These are phyloP conservation scores for Mus musculus DNA, from an alignment of 2,113 vertebrate genomes.

Conservation along the genomic window DNA sequence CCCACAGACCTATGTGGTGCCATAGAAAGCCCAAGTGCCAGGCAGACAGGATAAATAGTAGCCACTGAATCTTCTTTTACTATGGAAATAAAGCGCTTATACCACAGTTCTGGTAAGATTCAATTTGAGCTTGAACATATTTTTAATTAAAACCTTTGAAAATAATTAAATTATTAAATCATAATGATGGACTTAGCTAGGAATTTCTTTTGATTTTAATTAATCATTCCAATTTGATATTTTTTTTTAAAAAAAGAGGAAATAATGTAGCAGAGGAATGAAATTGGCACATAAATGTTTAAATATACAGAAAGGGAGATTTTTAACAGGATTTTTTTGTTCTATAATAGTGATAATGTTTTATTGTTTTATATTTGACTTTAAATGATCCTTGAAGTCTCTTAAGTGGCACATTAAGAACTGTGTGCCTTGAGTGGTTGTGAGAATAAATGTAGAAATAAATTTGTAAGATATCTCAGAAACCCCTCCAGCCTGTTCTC, in stretches of 20 bases:
- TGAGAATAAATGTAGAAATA: constrained; percentile 74
- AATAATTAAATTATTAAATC: constrained; percentile 51
- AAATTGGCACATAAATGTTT: neutral
- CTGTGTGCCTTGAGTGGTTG: constrained; percentile 57
- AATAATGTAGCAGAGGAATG: neutral
- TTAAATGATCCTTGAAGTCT: constrained; percentile 77
- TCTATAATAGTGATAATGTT: constrained; percentile 62
- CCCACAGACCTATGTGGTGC: neutral
- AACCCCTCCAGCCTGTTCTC: constrained; percentile 67
- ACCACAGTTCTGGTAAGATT: neutral
- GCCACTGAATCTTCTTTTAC: neutral
- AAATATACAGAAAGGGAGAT: neutral
- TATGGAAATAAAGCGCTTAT: neutral
- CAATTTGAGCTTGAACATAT: constrained; percentile 8
- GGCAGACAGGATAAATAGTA: neutral
- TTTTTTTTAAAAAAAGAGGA: neutral
- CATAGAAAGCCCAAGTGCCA: neutral
- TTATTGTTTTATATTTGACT: constrained; percentile 72
- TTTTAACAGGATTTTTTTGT: constrained; percentile 15
- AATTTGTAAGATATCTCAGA: constrained; percentile 68
- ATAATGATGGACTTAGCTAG: neutral
- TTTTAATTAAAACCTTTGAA: constrained; percentile 54
- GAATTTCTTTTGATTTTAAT: neutral
- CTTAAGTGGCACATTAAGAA: constrained; percentile 72
- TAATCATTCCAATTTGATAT: neutral